Evolutionary conservation across 2,113 vertebrate genomes (phyloP).

Genomic region (Heteronetta atricapilla): DNA sequence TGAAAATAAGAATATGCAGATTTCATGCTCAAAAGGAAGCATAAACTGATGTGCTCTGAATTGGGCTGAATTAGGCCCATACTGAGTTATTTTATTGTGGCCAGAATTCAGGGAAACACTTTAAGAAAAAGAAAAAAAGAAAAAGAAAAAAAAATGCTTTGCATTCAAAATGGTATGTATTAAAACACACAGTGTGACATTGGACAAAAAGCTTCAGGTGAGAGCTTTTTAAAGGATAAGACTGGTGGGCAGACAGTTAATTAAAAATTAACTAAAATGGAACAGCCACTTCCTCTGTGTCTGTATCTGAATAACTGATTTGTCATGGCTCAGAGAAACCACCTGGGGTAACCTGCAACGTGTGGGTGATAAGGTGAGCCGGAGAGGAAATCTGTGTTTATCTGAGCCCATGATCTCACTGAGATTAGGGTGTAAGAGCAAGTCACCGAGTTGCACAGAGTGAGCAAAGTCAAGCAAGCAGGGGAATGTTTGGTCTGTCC

Average conservation of each 20-base stretch:
- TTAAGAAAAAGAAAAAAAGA: neutral
- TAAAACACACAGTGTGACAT: neutral
- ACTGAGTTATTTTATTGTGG: neutral
- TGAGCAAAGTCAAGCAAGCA: neutral
- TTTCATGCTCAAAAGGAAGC: neutral
- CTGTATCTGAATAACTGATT: neutral
- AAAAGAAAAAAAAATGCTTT: neutral
- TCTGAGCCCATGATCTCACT: neutral
- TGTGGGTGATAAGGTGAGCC: neutral
- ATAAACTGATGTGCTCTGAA: neutral
- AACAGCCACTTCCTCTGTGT: neutral
- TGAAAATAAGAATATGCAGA: neutral
- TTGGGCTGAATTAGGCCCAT: neutral
- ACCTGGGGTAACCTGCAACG: neutral
- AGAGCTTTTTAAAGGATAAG: neutral
- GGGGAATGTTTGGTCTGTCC: neutral
- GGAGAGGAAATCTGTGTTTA: neutral
- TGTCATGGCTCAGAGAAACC: conserved; percentile 15
- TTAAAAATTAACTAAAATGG: neutral
- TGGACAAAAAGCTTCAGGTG: neutral
- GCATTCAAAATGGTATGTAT: neutral
- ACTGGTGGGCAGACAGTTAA: accelerated
- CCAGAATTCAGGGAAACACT: neutral
- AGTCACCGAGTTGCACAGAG: neutral
- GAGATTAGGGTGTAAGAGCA: neutral